Base-by-base conservation (phyloP, 2,888 invertebrate genomes). In the Willowsia nigromaculata region DNA sequence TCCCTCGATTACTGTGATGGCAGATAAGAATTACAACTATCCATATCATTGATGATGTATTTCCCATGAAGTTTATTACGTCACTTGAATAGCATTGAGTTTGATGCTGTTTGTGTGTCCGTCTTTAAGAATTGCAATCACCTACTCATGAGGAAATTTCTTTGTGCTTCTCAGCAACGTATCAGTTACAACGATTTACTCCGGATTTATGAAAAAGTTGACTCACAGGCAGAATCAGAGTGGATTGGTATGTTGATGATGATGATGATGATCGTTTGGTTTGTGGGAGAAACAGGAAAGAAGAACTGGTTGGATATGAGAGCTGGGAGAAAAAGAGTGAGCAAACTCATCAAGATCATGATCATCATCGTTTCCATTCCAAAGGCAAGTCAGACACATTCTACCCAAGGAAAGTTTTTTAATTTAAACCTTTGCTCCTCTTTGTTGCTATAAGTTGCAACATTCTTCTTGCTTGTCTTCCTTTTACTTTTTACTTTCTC, bases 341-440 rank as follows among this genome's bases (percentile, higher is more conserved):
- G 71, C 4, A 71, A 11, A 71, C 43, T 40, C 43, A 71, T 71
- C 71, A 71, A 62, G 62, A 62, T 40, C 43, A 65, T 59, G 27
- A 13, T 22, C 59, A 65, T 30, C 65, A 65, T 30, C 65, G n/a
- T 22, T 18, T 22, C 2, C 62, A 62, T 62, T 2, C 62, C 3
- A 18, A 62, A 62, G 30, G 9, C 62, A 62, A 62, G 30, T 62
- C 43, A 43, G 18, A 15, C 40, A 71, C 71, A 71, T 22, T 22
- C 43, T 40, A 5, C 43, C 22, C 71, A 40, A 0, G n/a, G 13
- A 68, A 83, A 83, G 47, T 83, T 83, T 83, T 83, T 83, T 83
- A 83, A 83, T 83, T 83, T 83, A 68, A 83, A 68, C 82, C 68
- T 68, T 83, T 33, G 43, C 27, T 37, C 50, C 18, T 50, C 56